Percentiles rank a stretch among this genome's conserved stretches.
These are phyloP conservation scores for Acronicta alni DNA, from an alignment of 2,888 invertebrate genomes.

Conservation along the genomic window DNA sequence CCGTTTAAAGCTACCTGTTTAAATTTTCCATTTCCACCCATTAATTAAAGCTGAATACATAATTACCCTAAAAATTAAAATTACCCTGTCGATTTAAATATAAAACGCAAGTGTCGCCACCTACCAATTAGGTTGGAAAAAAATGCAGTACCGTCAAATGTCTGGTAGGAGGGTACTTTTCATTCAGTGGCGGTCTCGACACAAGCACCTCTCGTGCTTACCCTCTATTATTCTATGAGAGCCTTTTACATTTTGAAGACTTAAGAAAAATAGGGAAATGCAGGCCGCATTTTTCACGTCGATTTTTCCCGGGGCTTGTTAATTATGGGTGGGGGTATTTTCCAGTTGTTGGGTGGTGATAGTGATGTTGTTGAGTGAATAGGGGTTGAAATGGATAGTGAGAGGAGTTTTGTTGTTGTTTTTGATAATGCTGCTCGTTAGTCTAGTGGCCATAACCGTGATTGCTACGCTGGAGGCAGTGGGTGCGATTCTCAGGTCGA, in stretches of 20 bases:
- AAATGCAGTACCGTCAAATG: conserved; percentile 51
- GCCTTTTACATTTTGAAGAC: conserved; percentile 60
- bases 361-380: conserved; percentile 12
- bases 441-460: too few species aligned
- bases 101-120: conserved; percentile 37
- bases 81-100: conserved; percentile 39
- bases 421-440: too few species aligned
- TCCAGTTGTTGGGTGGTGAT: conserved; percentile 21
- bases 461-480: too few species aligned
- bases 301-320: conserved; percentile 52
- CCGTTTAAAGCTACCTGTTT: not conserved
- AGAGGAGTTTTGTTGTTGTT: conserved; percentile 16
- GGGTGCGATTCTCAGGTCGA: too few species aligned
- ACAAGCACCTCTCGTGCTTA: conserved; percentile 51
- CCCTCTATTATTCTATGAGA: conserved; percentile 56
- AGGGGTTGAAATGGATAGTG: conserved; percentile 12
- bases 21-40: not conserved
- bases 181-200: conserved; percentile 54
- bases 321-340: conserved; percentile 32
- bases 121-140: conserved; percentile 56
- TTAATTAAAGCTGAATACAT: conserved; percentile 15
- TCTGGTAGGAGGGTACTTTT: conserved; percentile 51
- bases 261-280: conserved; percentile 60
- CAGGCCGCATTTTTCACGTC: conserved; percentile 47
- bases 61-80: conserved; percentile 24